Evolutionary conservation across 2,888 invertebrate genomes (phyloP).

Genomic region (Ferrisia virgata): DNA sequence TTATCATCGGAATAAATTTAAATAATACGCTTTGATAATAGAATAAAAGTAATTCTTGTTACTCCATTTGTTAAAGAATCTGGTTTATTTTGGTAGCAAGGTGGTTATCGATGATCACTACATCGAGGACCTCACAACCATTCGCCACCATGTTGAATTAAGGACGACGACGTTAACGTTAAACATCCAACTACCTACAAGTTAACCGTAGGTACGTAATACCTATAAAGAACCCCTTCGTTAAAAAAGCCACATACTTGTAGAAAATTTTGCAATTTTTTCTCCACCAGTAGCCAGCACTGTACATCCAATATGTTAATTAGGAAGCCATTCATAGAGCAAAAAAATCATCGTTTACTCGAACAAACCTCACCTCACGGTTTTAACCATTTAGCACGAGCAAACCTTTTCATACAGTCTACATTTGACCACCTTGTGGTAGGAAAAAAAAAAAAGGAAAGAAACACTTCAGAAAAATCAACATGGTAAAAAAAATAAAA

Average conservation of each 20-base stretch:
- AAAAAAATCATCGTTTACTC: neutral
- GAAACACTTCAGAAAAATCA: constrained; percentile 15
- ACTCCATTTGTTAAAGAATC: constrained; percentile 42
- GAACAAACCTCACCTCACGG: neutral
- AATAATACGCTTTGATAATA: constrained; percentile 31
- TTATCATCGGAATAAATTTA: constrained; percentile 36
- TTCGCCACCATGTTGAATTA: constrained; percentile 27
- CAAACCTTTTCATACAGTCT: neutral
- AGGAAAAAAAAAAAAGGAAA: constrained; percentile 21
- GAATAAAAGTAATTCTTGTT: constrained; percentile 37
- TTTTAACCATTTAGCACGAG: neutral
- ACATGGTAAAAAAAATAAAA: constrained; percentile 21
- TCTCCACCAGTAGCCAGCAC: neutral
- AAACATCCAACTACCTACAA: neutral
- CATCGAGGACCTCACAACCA: constrained; percentile 40
- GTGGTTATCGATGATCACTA: constrained; percentile 43
- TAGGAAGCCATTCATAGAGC: neutral
- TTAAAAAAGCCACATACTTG: neutral
- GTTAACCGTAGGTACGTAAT: too few relatives aligned
- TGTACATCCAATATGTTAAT: neutral
- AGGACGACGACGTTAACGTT: neutral
- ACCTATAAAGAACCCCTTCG: neutral
- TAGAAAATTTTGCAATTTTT: neutral
- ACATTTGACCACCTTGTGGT: constrained; percentile 34
- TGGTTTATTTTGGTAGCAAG: constrained; percentile 45